Evolutionary conservation across 2,797 vertebrate genomes (phyloP).

Genomic region (Micromesistius poutassou): DNA sequence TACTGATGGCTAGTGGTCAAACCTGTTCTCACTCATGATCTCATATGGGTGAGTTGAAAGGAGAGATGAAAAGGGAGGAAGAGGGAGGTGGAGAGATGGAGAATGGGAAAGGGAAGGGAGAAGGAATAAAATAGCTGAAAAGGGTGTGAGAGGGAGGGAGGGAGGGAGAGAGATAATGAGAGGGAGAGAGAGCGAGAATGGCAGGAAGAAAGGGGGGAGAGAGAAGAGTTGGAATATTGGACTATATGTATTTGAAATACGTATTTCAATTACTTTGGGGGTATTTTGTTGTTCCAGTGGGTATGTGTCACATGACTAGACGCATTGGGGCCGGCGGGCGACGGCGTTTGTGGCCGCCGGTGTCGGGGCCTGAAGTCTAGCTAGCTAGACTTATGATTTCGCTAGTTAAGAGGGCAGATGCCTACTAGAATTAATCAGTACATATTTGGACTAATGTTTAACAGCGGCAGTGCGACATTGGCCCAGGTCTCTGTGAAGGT

Average conservation of each 20-base stretch:
- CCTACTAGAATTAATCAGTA: too few relatives aligned
- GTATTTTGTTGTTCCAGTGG: too few relatives aligned
- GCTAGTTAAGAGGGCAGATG: too few relatives aligned
- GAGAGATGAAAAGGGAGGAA: slow-evolving; percentile 41
- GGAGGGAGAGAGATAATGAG: background rate
- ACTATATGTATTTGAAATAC: background rate
- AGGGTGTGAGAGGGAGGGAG: too few relatives aligned
- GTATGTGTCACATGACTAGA: too few relatives aligned
- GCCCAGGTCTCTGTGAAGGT: too few relatives aligned
- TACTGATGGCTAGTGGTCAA: background rate
- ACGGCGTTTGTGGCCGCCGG: too few relatives aligned
- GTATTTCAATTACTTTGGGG: background rate
- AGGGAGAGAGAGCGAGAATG: background rate
- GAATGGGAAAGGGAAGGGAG: background rate
- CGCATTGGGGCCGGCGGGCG: too few relatives aligned
- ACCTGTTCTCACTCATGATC: background rate
- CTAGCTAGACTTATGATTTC: too few relatives aligned
- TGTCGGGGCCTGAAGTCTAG: too few relatives aligned
- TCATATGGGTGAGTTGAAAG: background rate
- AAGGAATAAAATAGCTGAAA: background rate
- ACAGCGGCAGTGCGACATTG: too few relatives aligned
- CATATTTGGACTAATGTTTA: too few relatives aligned
- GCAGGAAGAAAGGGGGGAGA: background rate
- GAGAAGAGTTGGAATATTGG: background rate
- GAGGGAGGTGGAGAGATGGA: background rate